These are phyloP conservation scores for Anthonomus grandis DNA, from an alignment of 1,140 invertebrate genomes.

Conservation along the genomic window DNA sequence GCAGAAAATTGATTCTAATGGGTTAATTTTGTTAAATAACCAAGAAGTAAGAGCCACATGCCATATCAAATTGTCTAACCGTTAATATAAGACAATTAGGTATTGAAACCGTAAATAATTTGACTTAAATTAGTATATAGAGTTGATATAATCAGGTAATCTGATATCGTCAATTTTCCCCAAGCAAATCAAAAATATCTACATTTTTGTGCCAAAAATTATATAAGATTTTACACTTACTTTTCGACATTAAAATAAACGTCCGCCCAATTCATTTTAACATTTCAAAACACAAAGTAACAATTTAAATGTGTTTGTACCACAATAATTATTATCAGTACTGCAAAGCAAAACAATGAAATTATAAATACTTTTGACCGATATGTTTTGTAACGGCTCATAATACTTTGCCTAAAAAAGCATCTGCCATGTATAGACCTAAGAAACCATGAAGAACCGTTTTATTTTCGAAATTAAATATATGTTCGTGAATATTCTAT, in stretches of 20 bases:
- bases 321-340: too few species aligned
- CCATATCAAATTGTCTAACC: neutral
- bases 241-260: too few species aligned
- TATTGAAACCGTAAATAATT: neutral
- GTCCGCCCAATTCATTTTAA: too few species aligned
- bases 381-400: too few species aligned
- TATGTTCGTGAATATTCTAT: too few species aligned
- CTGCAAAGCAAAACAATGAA: too few species aligned
- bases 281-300: too few species aligned
- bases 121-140: neutral
- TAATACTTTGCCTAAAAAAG: neutral
- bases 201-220: neutral
- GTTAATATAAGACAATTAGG: neutral
- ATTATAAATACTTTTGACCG: too few species aligned
- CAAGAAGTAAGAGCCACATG: neutral
- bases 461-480: too few species aligned
- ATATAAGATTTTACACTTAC: neutral
- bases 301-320: too few species aligned
- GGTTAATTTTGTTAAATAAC: constrained; percentile 6
- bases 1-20: constrained; percentile 10
- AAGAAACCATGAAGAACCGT: too few species aligned
- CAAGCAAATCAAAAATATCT: neutral
- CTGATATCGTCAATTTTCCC: neutral
- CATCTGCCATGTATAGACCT: too few species aligned
- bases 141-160: neutral